Percentiles rank a stretch among this genome's conserved stretches.
Conservation (phyloP, 2,113 vertebrate genomes). For the Oncorhynchus nerka region DNA sequence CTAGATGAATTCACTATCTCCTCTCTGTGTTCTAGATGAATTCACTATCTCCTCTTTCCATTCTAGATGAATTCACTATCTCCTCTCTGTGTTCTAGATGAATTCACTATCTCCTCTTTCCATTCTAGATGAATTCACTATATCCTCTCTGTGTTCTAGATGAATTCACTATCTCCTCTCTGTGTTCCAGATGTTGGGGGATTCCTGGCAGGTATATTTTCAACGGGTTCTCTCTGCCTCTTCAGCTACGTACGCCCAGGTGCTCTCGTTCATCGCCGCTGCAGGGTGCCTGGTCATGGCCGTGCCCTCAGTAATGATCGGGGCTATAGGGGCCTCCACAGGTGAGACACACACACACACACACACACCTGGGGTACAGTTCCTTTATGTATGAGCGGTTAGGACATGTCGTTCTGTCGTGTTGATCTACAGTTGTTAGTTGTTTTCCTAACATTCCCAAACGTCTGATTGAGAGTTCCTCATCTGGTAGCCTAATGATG, state of each 20-base stretch:
- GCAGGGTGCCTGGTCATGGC: slow-evolving; percentile 97
- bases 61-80: no score
- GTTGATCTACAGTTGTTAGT: not conserved
- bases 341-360: slow-evolving; percentile 68
- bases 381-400: no score
- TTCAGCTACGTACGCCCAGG: slow-evolving; percentile 95
- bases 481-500: not conserved
- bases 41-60: no score
- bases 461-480: not conserved
- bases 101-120: no score
- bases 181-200: slow-evolving; percentile 86
- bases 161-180: slow-evolving; percentile 37
- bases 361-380: no score
- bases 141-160: slow-evolving; percentile 1
- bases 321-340: slow-evolving; percentile 96
- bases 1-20: no score
- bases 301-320: slow-evolving; percentile 89
- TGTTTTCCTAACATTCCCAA: not conserved
- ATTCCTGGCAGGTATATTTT: slow-evolving; percentile 98
- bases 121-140: no score
- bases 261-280: slow-evolving; percentile 93
- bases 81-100: no score
- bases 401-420: not conserved
- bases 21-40: no score
- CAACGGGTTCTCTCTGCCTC: slow-evolving; percentile 97